Percentiles rank a stretch among this genome's conserved stretches.
Conservation (phyloP, 2,888 invertebrate genomes). For the Crematogaster levior region DNA sequence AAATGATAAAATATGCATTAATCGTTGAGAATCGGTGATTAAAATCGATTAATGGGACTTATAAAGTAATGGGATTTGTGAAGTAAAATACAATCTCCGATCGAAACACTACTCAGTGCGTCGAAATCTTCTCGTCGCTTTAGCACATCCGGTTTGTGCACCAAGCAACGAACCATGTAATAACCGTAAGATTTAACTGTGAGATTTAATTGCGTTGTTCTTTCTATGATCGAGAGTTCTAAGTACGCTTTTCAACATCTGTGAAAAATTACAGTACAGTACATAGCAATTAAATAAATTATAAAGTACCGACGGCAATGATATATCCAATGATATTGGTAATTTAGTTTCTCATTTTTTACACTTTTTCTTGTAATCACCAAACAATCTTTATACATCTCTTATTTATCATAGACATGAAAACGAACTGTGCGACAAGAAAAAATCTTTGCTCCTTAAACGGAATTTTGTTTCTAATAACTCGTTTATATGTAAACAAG, state of each 20-base stretch:
- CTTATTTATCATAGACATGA: neutral
- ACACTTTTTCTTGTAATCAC: neutral
- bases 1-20: neutral
- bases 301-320: neutral
- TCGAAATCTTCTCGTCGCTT: constrained; percentile 2
- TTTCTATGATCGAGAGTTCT: neutral
- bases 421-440: neutral
- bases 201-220: constrained; percentile 11
- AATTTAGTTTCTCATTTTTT: neutral
- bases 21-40: neutral
- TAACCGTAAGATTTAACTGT: too few species aligned
- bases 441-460: neutral
- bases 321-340: constrained; percentile 1
- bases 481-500: neutral
- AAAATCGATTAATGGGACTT: neutral
- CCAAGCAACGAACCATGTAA: constrained; percentile 30
- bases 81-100: neutral
- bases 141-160: neutral
- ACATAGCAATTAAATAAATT: constrained; percentile 17
- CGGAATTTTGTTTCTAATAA: neutral
- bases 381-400: neutral
- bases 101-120: neutral
- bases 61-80: neutral
- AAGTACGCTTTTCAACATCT: neutral
- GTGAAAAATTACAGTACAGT: neutral